Evolutionary conservation across 1,140 invertebrate species (phyloP), one percentile per base, ranked within the genome.

Genomic region (Drosophila lacteicornis): DNA sequence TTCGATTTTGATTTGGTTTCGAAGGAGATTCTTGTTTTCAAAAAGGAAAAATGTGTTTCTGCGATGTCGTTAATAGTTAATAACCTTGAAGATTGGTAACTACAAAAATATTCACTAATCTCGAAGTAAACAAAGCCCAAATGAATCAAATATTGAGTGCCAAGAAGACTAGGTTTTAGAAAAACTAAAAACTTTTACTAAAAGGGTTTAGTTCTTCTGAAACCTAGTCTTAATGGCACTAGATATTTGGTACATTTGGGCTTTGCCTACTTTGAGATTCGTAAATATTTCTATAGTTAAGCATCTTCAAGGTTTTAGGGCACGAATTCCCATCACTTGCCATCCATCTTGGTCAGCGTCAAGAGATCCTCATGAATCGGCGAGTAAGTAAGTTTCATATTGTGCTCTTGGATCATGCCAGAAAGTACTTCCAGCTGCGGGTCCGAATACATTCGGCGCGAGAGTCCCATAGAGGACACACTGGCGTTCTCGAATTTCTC

Each of bases 381-480:
- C 5, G 83, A 86, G 25, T 69, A 25, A 15, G 19, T 56, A 8
- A 86, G 36, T 15, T 79, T 71, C 63, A 87, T 59, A 38, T 83
- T 66, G 17, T 36, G 57, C 7, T 70, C 12, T 13, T 56, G 57
- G 42, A 47, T 67, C 63, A 83, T 7, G 13, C 67, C 15, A 3
- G 49, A n/a, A 22, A 80, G 25, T 9, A 74, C 27, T 13, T 77
- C 15, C 4, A 88, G 27, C 19, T 83, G 60, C 5, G 57, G 17
- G 4, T 69, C 33, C 1, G 76, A 63, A 36, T 77, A 86, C 11
- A 62, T n/a, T 46, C 43, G 51, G 8, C 71, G 80, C 22, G 51
- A 77, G 7, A 86, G 22, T 2, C 22, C 42, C 11, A 88, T 19
- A 0, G 66, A 38, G 1, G 40, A 2, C 22, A 38, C 11, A 0